Evolutionary conservation across 2,888 invertebrate species (phyloP), one percentile per base, ranked within the genome.

Genomic region (Philereme transversata): DNA sequence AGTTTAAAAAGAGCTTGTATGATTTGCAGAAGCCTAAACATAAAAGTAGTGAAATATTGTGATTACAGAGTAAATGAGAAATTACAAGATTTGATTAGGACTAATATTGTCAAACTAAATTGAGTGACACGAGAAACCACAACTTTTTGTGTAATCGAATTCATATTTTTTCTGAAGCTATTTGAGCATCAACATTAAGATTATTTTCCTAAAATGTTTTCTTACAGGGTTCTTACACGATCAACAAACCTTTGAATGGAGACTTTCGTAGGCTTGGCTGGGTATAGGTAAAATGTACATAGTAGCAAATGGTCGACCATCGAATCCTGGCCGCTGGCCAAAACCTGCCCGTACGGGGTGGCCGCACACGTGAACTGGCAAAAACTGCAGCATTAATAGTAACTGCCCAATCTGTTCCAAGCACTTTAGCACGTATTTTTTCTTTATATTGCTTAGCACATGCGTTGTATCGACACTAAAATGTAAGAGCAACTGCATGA

Each of bases 271-370:
- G 70, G 74, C 73, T 73, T 67, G 64, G 65, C 62, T 65, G 67
- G 65, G 71, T 64, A 58, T 58, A 57, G 57, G 73, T 75, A 74
- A 73, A 72, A 64, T 71, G 74, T 73, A 69, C 73, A 75, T 68
- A 71, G 71, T 72, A 70, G 75, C 72, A 78, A 82, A 81, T 76
- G 75, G 77, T 69, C 69, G 67, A 57, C 58, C 57, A 53, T 60
- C 62, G 55, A 64, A 66, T 57, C 64, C 67, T 86, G 86, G 86
- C 79, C 40, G 38, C 6, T 33, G 44, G 82, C 86, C 86, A 86
- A 78, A 74, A 70, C 67, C 53, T 65, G 73, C 75, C 72, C 68
- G 74, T 75, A 76, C 72, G 73, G 22, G 22, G 73, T 77, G 71
- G 74, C 72, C 77, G 78, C 77, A 76, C 72, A 76, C 76, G 78